Base-by-base conservation (phyloP, 1,140 invertebrate species). In the Argopecten irradians region DNA sequence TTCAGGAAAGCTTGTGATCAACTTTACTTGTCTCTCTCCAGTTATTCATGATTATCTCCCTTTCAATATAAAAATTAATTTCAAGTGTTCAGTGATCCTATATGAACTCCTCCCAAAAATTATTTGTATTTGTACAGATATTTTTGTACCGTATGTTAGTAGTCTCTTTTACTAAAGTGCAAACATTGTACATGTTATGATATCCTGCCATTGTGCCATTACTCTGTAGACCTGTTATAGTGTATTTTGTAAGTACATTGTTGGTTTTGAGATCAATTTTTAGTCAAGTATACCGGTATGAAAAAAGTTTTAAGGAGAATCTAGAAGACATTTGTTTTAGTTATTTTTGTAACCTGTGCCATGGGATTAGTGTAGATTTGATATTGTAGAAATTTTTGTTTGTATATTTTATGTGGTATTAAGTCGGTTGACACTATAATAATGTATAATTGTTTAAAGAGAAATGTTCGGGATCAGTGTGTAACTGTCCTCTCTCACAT, bases 191-290 rank as follows among this genome's bases (percentile, higher is more conserved):
- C 55, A 71, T 71, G 55, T 28, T 28, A 28, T 71, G 16, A 16
- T 16, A 71, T 7, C 55, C 55, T n/a, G 28, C 55, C n/a, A 28
- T 28, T 71, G 55, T 71, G 55, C 55, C 55, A 71, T 71, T 71
- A n/a, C 22, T 71, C 1, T n/a, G 55, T 71, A 28, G 28, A 28
- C 55, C 55, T 28, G 55, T 71, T 71, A 28, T 71, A n/a, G 22
- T 71, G n/a, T 71, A 28, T 71, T 71, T 71, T 71, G 36, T 71
- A 71, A 28, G 55, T 71, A 71, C 1, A n/a, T 71, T 71, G 55
- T 71, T 71, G 55, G 55, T 71, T 71, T 71, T n/a, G 55, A 71
- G n/a, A 71, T 71, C 55, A 71, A 71, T n/a, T n/a, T n/a, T n/a
- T 71, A 71, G 55, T 71, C 55, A 71, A 71, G n/a, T 71, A 71